Evolutionary conservation across 2,113 vertebrate genomes (phyloP).

Genomic region (Circaetus cinerascens): DNA sequence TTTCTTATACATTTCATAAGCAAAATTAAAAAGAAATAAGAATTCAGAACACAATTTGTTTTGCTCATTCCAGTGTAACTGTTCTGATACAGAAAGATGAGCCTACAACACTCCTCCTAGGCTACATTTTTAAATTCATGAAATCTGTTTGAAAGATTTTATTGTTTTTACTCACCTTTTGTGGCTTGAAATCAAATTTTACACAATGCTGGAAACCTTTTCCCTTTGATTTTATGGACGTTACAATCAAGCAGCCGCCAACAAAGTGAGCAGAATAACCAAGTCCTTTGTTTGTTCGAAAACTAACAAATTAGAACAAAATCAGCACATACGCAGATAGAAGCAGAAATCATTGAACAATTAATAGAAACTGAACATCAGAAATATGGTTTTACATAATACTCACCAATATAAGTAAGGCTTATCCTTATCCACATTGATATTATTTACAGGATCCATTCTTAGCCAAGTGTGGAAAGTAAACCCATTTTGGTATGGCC

Average conservation of each 20-base stretch:
- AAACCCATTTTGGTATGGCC: conserved; percentile 98
- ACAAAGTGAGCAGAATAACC: conserved; percentile 99
- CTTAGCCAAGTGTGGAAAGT: conserved; percentile 98
- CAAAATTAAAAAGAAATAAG: neutral
- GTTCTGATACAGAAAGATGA: neutral
- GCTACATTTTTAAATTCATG: neutral
- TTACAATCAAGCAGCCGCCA: conserved; percentile 94
- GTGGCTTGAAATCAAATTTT: conserved; percentile 98
- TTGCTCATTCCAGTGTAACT: neutral
- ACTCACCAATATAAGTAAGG: conserved; percentile 98
- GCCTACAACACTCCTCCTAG: neutral
- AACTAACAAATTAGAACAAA: conserved; percentile 75
- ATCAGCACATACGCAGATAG: neutral
- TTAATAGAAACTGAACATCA: neutral
- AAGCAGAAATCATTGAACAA: neutral
- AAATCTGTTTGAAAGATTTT: neutral
- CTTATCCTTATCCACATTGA: conserved; percentile 98
- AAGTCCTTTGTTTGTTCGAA: conserved; percentile 96
- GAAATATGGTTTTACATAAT: neutral
- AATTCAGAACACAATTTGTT: neutral
- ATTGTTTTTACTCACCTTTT: conserved; percentile 83
- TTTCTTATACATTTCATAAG: neutral
- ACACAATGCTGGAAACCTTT: conserved; percentile 99
- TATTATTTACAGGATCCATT: conserved; percentile 98
- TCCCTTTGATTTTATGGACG: conserved; percentile 95